Evolutionary conservation across 2,113 vertebrate genomes (phyloP), one percentile per base, ranked within the genome.

Genomic region (Pteropus alecto): DNA sequence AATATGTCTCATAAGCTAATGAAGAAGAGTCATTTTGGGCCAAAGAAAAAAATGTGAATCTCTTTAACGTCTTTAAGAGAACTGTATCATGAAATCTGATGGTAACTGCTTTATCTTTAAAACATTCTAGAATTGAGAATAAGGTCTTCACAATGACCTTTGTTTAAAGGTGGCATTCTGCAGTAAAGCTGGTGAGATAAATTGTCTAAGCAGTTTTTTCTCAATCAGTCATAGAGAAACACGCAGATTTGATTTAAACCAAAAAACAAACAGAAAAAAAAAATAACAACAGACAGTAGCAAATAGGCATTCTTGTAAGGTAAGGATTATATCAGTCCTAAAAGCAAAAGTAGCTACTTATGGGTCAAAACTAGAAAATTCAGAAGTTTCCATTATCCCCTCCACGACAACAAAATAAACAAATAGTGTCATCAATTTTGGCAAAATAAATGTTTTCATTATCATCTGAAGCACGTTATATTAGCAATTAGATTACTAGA

Each of bases 31-130:
- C 79, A 94, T 79, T 92, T 90, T 73, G 70, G 65, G 7, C 9
- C 33, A 96, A 9, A 94, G 83, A 88, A 90, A 73, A 73, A 89
- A 96, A 83, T 43, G 78, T 15, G 76, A 16, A 26, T 71, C 48
- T 41, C 67, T 97, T 98, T 92, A 74, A 61, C 7, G 54, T 83
- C 51, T 58, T 83, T 96, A 88, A 93, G 38, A 90, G 84, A 79
- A 93, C 1, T 87, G 38, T 48, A 33, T 86, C 35, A 56, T 54
- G 65, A 93, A 86, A 77, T 91, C 14, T 19, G 26, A 71, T 11
- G 10, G 10, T n/a, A 48, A 83, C 67, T 43, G 46, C 26, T 82
- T 54, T 51, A 67, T 83, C 81, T 41, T 65, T 46, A 22, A 68
- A 88, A 38, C 26, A n/a, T 54, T 71, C 21, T 68, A 61, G 22